phyloP scores from a whole-genome alignment of 2,113 vertebrate genomes.

The Anthoscopus minutus region DNA sequence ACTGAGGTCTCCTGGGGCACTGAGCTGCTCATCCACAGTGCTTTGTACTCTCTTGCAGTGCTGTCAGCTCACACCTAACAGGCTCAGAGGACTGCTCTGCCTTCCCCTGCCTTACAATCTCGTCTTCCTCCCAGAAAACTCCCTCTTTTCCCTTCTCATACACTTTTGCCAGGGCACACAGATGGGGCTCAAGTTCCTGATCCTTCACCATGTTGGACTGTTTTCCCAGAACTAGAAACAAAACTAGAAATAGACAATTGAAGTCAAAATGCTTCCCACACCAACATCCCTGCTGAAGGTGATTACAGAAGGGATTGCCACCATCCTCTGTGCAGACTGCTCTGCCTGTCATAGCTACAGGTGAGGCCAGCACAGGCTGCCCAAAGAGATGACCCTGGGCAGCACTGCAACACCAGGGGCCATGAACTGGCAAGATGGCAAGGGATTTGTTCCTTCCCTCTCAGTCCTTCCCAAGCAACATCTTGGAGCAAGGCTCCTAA shows the following conservation, averaged over 20 bases:
- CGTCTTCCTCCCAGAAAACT: background rate
- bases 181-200: background rate
- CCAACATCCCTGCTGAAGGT: background rate
- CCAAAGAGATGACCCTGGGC: rapidly evolving
- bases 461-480: background rate
- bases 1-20: background rate
- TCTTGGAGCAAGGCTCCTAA: rapidly evolving
- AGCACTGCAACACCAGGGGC: background rate
- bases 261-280: background rate
- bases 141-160: background rate
- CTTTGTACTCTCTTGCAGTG: background rate
- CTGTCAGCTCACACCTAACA: background rate
- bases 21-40: background rate
- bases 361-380: background rate
- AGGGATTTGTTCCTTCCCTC: background rate
- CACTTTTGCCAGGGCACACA: background rate
- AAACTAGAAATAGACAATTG: background rate
- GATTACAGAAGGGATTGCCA: background rate
- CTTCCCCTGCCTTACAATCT: background rate
- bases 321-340: background rate
- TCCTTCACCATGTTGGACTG: background rate
- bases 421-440: rapidly evolving
- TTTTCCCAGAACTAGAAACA: background rate
- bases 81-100: background rate
- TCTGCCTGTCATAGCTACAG: background rate